A percentile compares a stretch with the other conserved stretches of the same genome.
Conservation (phyloP, 1,140 invertebrate species). For the Procambarus virginalis region DNA sequence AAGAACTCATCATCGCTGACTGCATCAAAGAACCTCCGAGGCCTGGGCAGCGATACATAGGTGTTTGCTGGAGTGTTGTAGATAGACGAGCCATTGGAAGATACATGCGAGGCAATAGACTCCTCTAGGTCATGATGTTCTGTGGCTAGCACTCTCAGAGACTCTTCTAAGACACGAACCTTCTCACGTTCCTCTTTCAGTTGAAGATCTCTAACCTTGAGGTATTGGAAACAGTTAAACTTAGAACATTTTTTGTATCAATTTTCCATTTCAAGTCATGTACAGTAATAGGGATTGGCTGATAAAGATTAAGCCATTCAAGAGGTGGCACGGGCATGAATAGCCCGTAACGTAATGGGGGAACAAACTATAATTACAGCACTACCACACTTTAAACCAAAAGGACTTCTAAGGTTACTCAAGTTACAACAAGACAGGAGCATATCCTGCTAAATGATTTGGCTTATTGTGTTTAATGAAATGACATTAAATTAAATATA, state of each 20-base stretch:
- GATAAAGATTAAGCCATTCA: no score
- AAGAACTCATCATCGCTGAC: constrained; percentile 81
- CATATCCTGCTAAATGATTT: no score
- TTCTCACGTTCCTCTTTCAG: constrained; percentile 78
- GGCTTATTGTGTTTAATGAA: no score
- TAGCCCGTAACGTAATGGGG: no score
- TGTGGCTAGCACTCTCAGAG: constrained; percentile 80
- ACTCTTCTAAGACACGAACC: constrained; percentile 81
- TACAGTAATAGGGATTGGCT: no score
- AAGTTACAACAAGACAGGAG: no score
- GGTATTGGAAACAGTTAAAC: constrained; percentile 11
- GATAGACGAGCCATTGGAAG: constrained; percentile 68
- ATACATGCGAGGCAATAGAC: constrained; percentile 76
- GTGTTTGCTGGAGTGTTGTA: constrained; percentile 69
- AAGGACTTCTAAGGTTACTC: no score
- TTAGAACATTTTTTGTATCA: not conserved
- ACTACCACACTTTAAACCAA: no score
- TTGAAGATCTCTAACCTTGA: constrained; percentile 74
- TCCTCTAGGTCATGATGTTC: constrained; percentile 83
- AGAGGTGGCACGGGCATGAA: no score
- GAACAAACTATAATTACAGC: no score
- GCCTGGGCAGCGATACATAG: constrained; percentile 73
- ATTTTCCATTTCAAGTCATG: not conserved
- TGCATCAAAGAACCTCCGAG: constrained; percentile 78
- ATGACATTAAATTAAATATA: no score